A percentile compares a stretch with the other conserved stretches of the same genome.
phyloP scores from a whole-genome alignment of 2,797 vertebrate genomes.

The Cossypha polioptera region DNA sequence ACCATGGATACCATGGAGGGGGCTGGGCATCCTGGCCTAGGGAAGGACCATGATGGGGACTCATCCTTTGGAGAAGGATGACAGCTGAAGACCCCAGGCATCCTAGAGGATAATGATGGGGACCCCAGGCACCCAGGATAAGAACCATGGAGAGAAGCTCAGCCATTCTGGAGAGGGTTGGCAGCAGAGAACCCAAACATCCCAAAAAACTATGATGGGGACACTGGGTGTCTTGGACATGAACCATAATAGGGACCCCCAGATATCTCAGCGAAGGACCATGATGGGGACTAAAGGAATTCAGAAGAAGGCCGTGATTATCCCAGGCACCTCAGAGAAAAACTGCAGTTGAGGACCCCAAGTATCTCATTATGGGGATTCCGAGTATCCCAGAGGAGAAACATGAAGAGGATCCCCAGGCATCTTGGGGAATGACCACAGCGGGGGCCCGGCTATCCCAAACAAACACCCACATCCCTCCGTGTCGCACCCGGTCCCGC shows the following conservation, averaged over 20 bases:
- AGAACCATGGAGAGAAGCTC: neutral
- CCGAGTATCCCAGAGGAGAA: neutral
- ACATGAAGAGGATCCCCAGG: no score
- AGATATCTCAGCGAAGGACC: neutral
- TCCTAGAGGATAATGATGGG: no score
- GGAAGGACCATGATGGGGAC: neutral
- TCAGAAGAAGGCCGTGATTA: neutral
- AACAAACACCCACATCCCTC: neutral
- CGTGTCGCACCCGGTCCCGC: fast-evolving
- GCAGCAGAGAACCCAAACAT: neutral
- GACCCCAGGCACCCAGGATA: neutral
- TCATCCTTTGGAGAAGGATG: neutral
- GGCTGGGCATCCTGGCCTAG: neutral
- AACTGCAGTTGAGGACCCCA: fast-evolving
- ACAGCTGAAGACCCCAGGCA: neutral
- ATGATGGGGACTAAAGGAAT: fast-evolving
- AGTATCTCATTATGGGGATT: neutral
- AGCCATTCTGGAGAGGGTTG: neutral
- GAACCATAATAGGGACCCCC: no score
- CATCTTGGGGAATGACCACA: neutral
- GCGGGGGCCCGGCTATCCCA: neutral
- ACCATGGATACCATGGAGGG: neutral
- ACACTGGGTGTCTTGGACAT: neutral
- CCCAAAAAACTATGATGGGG: neutral
- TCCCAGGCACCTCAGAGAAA: neutral